A percentile compares a stretch with the other conserved stretches of the same genome.
These are phyloP conservation scores for Vireo griseus DNA, from an alignment of 2,797 vertebrate species.

Conservation along the genomic window DNA sequence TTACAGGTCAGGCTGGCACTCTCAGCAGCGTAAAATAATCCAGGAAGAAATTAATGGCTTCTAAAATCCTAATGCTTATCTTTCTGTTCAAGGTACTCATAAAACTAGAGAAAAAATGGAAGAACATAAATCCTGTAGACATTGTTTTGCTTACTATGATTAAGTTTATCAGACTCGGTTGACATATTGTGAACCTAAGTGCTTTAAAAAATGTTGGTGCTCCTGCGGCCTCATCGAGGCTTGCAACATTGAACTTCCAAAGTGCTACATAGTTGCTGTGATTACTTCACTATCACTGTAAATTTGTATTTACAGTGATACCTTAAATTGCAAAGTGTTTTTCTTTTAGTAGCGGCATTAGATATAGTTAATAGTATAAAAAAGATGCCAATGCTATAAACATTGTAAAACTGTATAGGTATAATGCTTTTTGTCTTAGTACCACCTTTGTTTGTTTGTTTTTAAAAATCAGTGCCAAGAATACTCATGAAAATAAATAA, in stretches of 20 bases:
- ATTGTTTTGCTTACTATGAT: slow-evolving; percentile 38
- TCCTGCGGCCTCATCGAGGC: neutral
- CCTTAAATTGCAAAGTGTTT: neutral
- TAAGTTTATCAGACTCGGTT: slow-evolving; percentile 15
- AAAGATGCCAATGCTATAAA: neutral
- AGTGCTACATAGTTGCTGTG: neutral
- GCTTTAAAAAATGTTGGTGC: neutral
- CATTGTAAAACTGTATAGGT: neutral
- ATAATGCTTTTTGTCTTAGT: neutral
- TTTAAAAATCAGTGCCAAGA: neutral
- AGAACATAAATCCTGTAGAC: slow-evolving; percentile 15
- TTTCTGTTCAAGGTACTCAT: slow-evolving; percentile 43
- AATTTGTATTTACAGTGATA: neutral
- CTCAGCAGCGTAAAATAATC: neutral
- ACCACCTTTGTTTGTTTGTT: neutral
- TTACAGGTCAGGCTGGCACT: neutral
- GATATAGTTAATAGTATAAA: neutral
- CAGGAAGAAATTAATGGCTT: slow-evolving; percentile 9
- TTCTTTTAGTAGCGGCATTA: neutral
- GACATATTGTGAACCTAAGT: neutral
- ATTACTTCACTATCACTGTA: neutral
- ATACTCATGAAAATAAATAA: neutral
- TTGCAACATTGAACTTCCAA: neutral
- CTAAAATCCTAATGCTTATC: slow-evolving; percentile 49
- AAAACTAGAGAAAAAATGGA: neutral